Conservation (phyloP, 37 sponge, comb jelly and placozoan genomes). For the Tethya wilhelma region DNA sequence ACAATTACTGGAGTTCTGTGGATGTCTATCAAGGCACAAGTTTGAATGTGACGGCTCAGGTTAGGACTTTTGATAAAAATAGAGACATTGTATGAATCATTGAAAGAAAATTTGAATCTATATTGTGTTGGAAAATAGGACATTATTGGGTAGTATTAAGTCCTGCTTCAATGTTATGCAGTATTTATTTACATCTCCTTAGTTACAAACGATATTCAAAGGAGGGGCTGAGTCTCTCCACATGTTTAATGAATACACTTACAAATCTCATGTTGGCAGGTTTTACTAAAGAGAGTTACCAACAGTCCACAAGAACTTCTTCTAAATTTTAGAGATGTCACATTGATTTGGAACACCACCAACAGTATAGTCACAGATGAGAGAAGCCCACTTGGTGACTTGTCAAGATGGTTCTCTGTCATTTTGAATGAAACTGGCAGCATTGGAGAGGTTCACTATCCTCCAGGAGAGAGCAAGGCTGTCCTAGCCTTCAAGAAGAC, state of each 20-base stretch:
- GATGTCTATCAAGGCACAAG: not conserved
- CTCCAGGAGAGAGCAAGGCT: not conserved
- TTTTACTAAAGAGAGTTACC: not conserved
- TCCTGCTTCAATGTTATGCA: not conserved
- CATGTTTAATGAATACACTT: not conserved
- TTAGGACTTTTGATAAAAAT: not conserved
- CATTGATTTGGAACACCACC: not conserved
- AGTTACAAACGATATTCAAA: not conserved
- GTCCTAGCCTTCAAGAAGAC: conserved; percentile 59
- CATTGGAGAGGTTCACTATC: conserved; percentile 17
- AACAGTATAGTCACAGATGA: not conserved
- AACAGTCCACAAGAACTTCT: not conserved
- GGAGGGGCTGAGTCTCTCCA: not conserved
- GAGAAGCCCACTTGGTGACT: conserved; percentile 5
- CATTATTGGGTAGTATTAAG: not conserved
- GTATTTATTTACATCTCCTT: not conserved
- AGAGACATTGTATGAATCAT: not conserved
- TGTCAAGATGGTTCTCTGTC: conserved; percentile 43
- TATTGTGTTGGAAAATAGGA: no score
- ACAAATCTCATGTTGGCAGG: not conserved
- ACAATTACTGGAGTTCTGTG: conserved; percentile 11
- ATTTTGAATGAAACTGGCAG: not conserved
- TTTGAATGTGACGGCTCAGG: no score
- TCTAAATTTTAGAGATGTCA: not conserved
- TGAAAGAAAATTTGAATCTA: no score